Evolutionary conservation across 1,140 invertebrate species (phyloP).

Genomic region (Anoplolepis gracilipes): DNA sequence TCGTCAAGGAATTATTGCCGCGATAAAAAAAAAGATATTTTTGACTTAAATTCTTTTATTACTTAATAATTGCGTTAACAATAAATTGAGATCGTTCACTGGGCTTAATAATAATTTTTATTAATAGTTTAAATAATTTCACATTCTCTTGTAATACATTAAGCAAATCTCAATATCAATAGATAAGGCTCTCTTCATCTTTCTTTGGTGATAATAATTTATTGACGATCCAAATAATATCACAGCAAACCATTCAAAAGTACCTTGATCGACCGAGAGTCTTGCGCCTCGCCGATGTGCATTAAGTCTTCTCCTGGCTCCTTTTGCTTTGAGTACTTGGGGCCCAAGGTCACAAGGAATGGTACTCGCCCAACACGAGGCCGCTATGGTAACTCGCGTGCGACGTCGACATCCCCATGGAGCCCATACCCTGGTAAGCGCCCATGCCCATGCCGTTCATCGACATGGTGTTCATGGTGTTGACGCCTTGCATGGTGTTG

Average conservation of each 20-base stretch:
- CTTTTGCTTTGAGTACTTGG: conserved; percentile 81
- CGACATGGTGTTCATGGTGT: conserved; percentile 84
- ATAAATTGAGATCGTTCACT: not conserved
- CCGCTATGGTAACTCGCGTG: conserved; percentile 84
- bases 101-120: not conserved
- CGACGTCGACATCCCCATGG: conserved; percentile 83
- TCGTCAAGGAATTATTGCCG: conserved; percentile 41
- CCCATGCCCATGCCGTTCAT: conserved; percentile 85
- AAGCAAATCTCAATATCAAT: not conserved
- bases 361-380: conserved; percentile 84
- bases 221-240: conserved; percentile 25
- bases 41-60: not conserved
- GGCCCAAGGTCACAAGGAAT: conserved; percentile 85
- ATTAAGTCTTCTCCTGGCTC: conserved; percentile 83
- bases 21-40: conserved; percentile 22
- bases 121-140: not conserved
- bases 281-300: conserved; percentile 10
- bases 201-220: conserved; percentile 11
- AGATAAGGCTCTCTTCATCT: not conserved
- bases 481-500: conserved; percentile 83
- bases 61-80: not conserved
- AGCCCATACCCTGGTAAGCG: conserved; percentile 82
- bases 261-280: conserved; percentile 48
- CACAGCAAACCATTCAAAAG: conserved; percentile 13
- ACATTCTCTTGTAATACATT: not conserved